Conservation (phyloP, 1,140 invertebrate species). For the Danaus plexippus region DNA sequence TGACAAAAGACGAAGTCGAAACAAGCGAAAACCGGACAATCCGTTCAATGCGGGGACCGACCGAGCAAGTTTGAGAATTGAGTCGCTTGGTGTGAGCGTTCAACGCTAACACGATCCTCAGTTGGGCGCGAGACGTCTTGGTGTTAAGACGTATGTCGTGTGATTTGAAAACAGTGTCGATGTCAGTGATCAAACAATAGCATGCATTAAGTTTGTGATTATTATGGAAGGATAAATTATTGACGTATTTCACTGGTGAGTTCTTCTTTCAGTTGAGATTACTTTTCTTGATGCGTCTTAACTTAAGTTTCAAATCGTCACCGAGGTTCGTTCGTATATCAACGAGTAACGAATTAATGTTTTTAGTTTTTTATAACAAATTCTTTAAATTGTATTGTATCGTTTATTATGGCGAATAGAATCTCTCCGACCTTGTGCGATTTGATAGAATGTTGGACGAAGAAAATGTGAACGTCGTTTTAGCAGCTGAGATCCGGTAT, state of each 20-base stretch:
- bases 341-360: conserved; percentile 27
- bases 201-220: conserved; percentile 19
- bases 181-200: conserved; percentile 45
- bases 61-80: conserved; percentile 38
- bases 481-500: conserved; percentile 32
- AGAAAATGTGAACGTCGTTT: conserved; percentile 33
- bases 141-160: conserved; percentile 32
- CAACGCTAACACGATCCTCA: conserved; percentile 22
- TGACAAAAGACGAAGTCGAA: conserved; percentile 58
- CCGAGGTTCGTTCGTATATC: conserved; percentile 6
- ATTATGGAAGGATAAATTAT: conserved; percentile 38
- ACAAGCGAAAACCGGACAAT: conserved; percentile 54
- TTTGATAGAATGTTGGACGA: conserved; percentile 31
- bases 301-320: background rate
- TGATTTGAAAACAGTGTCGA: conserved; percentile 32
- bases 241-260: conserved; percentile 34
- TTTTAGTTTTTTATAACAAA: conserved; percentile 22
- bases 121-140: conserved; percentile 42
- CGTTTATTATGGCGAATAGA: conserved; percentile 22
- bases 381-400: conserved; percentile 5
- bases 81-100: conserved; percentile 13
- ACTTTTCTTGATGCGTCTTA: background rate
- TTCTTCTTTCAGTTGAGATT: conserved; percentile 12
- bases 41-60: conserved; percentile 45
- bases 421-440: conserved; percentile 34